phyloP scores from a whole-genome alignment of 2,888 invertebrate genomes.

The Tholera decimalis region DNA sequence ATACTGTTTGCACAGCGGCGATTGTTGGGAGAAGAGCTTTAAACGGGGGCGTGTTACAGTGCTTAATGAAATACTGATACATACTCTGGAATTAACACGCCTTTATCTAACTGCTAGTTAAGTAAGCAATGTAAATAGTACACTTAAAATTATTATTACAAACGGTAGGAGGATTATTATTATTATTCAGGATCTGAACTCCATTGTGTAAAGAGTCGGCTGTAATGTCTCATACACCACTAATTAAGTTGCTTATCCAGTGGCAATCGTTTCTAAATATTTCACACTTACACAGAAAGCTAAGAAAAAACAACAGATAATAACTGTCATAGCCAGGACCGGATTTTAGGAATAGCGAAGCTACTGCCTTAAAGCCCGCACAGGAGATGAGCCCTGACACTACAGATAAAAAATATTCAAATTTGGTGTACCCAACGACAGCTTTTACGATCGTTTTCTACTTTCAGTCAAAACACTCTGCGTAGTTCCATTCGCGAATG shows the following conservation, averaged over 20 bases:
- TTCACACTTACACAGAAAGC: not conserved
- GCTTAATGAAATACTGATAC: not conserved
- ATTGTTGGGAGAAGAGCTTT: not conserved
- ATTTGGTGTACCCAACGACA: too few species aligned
- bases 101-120: not conserved
- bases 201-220: not conserved
- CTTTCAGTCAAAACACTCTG: too few species aligned
- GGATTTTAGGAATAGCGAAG: too few species aligned
- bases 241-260: not conserved
- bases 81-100: not conserved
- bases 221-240: not conserved
- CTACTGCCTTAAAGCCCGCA: too few species aligned
- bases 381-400: too few species aligned
- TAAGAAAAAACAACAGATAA: not conserved
- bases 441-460: too few species aligned
- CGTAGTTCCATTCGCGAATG: too few species aligned
- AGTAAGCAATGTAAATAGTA: not conserved
- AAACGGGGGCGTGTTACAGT: not conserved
- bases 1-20: conserved; percentile 3
- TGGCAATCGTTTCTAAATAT: not conserved
- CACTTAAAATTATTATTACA: too few species aligned
- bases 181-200: not conserved
- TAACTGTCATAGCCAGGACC: too few species aligned
- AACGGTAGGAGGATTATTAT: too few species aligned
- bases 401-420: too few species aligned